Percentiles rank a stretch among this genome's conserved stretches.
Evolutionary conservation across 1,140 invertebrate species (phyloP).

Genomic region (Pseudomyrmex pallidus): DNA sequence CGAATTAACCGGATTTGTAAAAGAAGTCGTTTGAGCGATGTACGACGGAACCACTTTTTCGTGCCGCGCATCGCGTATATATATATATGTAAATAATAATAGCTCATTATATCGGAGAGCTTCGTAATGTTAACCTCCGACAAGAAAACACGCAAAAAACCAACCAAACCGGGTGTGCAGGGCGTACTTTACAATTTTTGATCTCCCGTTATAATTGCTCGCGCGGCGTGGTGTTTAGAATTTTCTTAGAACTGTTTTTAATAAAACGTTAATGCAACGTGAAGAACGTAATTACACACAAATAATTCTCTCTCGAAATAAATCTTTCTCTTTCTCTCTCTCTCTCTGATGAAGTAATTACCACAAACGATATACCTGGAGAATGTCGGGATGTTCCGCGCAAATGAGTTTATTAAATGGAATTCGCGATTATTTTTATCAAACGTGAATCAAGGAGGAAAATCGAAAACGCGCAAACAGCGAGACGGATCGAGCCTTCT

Average conservation of each 20-base stretch:
- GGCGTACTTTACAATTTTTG: background rate
- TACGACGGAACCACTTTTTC: background rate
- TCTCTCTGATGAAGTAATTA: too few species aligned
- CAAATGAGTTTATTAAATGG: too few species aligned
- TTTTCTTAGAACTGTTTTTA: background rate
- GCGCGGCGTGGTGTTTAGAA: background rate
- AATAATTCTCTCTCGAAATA: too few species aligned
- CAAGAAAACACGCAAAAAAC: background rate
- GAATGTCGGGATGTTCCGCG: too few species aligned
- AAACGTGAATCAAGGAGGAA: too few species aligned
- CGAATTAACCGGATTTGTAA: slow-evolving; percentile 7
- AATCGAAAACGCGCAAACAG: too few species aligned
- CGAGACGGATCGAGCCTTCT: background rate
- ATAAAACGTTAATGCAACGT: background rate
- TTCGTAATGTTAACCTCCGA: too few species aligned
- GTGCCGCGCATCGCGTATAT: background rate
- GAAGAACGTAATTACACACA: too few species aligned
- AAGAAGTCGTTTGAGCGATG: slow-evolving; percentile 1
- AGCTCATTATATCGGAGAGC: slow-evolving; percentile 3
- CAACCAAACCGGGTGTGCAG: background rate
- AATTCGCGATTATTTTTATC: too few species aligned
- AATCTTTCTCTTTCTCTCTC: too few species aligned
- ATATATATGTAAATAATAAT: background rate
- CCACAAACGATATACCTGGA: too few species aligned
- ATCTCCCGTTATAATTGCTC: background rate